phyloP scores from a whole-genome alignment of 2,113 vertebrate genomes.

The Micromys minutus region DNA sequence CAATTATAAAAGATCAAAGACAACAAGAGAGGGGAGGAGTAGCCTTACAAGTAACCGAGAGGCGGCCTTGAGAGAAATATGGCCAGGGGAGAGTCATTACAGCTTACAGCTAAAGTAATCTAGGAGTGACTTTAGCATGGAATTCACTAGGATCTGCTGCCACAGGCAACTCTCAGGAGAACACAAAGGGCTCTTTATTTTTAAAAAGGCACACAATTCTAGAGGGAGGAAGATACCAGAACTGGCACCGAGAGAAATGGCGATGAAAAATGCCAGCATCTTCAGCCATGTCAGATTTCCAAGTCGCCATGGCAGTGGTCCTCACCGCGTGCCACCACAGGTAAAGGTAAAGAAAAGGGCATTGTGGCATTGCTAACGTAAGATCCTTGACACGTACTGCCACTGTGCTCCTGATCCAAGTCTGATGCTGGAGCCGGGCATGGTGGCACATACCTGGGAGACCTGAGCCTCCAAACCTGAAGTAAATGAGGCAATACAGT shows the following conservation, averaged over 20 bases:
- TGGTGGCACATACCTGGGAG: neutral
- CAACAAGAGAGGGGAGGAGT: conserved; percentile 83
- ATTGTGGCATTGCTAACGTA: rapidly evolving
- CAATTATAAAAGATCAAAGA: conserved; percentile 88
- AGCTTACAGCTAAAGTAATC: conserved; percentile 83
- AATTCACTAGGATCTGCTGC: conserved; percentile 75
- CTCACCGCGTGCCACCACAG: neutral
- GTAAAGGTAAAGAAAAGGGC: neutral
- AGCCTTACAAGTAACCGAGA: conserved; percentile 83
- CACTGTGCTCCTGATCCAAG: neutral
- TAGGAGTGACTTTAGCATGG: conserved; percentile 73
- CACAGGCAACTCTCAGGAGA: conserved; percentile 65
- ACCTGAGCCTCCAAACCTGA: neutral
- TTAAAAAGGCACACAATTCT: conserved; percentile 31
- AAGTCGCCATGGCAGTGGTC: rapidly evolving
- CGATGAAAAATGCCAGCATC: neutral
- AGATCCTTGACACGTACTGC: neutral
- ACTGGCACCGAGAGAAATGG: neutral
- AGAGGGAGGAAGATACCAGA: neutral
- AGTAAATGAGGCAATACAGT: neutral
- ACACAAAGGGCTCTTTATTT: conserved; percentile 69
- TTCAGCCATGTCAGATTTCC: neutral
- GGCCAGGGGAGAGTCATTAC: conserved; percentile 82
- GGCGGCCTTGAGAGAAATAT: conserved; percentile 87
- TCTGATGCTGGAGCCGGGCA: neutral